Base-by-base conservation (phyloP, 2,888 invertebrate genomes). In the Lithophane ornitopus region DNA sequence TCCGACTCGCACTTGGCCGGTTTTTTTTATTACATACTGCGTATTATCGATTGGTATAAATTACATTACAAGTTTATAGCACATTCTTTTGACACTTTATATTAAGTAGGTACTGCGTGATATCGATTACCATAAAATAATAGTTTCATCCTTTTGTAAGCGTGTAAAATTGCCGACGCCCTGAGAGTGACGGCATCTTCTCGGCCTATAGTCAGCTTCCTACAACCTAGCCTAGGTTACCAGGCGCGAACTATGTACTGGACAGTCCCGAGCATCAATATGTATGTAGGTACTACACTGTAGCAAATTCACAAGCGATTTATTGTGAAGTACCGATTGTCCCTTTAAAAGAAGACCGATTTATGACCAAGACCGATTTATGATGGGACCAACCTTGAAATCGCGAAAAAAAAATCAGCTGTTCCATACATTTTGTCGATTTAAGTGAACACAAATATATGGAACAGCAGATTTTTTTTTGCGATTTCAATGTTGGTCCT, bases 11-110 rank as follows among this genome's bases (percentile, higher is more conserved):
- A n/a, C n/a, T n/a, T n/a, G n/a, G n/a, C n/a, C n/a, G n/a, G 7
- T 39, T 39, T 34, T 39, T 34, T 59, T 34, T 67, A 39, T 54
- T 16, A n/a, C 49, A 6, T 7, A 12, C 65, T 46, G 14, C 9
- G 28, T 28, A n/a, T n/a, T 39, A 39, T 67, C 34, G 11, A 67
- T 54, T 67, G 34, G 52, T 16, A 39, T 56, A 67, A 39, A 67
- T 19, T 3, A 39, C 11, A 54, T 54, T n/a, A 67, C 11, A 67
- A 54, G 19, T 56, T 67, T 56, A 67, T 54, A 39, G 39, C 52
- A 16, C 34, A 39, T 39, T 39, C 0, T 67, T 54, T 67, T 56
- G 39, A n/a, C n/a, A 67, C 34, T 39, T 39, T 39, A 34, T 66
- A n/a, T 49, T 28, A 46, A 49, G 22, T 46, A 67, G 52, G 34